These are phyloP conservation scores for Syrrhaptes paradoxus DNA, from an alignment of 2,113 vertebrate genomes.

Conservation along the genomic window DNA sequence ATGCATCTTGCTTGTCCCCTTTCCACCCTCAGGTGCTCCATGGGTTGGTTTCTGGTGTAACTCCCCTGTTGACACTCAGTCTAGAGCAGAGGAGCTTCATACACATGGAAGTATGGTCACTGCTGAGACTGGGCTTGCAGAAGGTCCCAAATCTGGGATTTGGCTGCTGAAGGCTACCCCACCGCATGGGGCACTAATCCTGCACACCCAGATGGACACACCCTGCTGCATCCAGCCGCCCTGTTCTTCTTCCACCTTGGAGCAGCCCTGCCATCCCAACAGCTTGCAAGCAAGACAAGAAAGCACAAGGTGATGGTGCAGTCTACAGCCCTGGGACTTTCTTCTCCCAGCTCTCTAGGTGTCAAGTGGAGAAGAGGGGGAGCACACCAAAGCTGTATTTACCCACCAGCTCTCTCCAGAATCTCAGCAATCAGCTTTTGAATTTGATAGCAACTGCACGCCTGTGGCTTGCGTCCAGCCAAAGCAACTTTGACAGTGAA, in stretches of 20 bases:
- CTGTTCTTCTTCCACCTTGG: background rate
- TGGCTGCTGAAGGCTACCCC: background rate
- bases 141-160: background rate
- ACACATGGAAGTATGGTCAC: fast-evolving
- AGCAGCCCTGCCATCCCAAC: background rate
- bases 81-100: background rate
- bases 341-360: background rate
- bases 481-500: background rate
- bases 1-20: fast-evolving
- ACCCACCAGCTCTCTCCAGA: background rate
- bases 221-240: background rate
- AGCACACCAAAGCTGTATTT: background rate
- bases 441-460: background rate
- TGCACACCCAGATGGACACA: background rate
- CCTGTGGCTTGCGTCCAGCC: background rate
- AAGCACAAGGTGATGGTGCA: too few relatives aligned
- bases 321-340: background rate
- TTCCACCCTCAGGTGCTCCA: background rate
- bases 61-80: background rate
- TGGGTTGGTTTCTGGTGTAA: background rate
- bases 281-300: background rate
- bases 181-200: background rate
- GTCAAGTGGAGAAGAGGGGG: background rate
- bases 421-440: background rate
- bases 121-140: background rate